phyloP scores from a whole-genome alignment of 2,113 vertebrate species.

The Phylloscopus whistleri region DNA sequence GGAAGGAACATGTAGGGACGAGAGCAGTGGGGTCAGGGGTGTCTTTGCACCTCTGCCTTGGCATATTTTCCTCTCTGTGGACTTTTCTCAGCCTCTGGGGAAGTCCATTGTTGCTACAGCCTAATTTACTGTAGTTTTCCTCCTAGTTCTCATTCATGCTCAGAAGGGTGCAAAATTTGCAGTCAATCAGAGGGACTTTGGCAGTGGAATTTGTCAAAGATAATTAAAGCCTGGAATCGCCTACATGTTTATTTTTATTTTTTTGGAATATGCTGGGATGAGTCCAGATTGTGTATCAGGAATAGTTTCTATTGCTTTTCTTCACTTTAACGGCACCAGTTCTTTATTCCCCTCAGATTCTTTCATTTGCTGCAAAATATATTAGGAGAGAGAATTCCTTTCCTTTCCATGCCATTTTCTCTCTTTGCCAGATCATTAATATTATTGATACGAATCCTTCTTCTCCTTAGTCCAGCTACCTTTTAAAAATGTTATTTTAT shows the following conservation, averaged over 20 bases:
- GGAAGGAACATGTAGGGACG: not conserved
- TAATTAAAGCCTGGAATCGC: not conserved
- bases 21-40: not conserved
- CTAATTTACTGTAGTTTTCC: conserved; percentile 1
- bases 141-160: not conserved
- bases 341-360: not conserved
- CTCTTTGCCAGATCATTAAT: not conserved
- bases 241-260: not conserved
- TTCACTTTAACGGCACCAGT: not conserved
- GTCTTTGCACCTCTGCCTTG: not conserved
- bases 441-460: not conserved
- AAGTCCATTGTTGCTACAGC: conserved; percentile 25
- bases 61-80: not conserved
- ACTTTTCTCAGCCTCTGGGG: conserved; percentile 23
- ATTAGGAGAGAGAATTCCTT: not conserved
- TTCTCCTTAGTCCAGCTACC: not conserved
- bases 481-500: not conserved
- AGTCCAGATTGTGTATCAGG: not conserved
- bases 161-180: not conserved
- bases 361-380: not conserved
- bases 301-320: not conserved
- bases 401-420: not conserved
- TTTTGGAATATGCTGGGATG: not conserved
- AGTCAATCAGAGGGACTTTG: not conserved
- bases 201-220: not conserved